These are phyloP conservation scores for Enteromius viviparus DNA, from an alignment of 2,797 vertebrate species.

Conservation along the genomic window DNA sequence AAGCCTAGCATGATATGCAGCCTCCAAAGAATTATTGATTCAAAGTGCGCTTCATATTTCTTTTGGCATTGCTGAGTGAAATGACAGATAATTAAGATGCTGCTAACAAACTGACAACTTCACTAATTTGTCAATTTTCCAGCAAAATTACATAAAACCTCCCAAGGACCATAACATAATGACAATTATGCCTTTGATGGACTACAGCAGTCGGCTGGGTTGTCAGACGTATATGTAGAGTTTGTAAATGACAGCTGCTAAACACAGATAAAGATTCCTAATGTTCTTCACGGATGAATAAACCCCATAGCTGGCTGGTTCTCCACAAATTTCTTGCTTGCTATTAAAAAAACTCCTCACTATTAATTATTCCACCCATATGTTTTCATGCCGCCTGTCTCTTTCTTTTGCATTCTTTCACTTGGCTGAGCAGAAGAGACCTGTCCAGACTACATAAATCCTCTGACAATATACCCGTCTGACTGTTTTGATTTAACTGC, in stretches of 20 bases:
- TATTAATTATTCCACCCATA: constrained; percentile 46
- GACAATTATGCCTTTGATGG: constrained; percentile 37
- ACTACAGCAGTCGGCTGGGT: constrained; percentile 25
- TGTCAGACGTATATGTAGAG: constrained; percentile 32
- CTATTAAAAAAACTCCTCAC: not conserved
- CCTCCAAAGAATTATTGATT: constrained; percentile 26
- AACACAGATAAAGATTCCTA: constrained; percentile 43
- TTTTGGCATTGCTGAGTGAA: constrained; percentile 13
- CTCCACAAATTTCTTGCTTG: constrained; percentile 12
- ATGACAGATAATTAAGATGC: constrained; percentile 39
- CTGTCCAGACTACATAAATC: constrained; percentile 46
- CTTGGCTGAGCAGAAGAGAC: constrained; percentile 42
- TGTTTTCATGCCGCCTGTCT: constrained; percentile 30
- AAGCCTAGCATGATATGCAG: constrained; percentile 2
- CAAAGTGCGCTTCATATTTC: not conserved
- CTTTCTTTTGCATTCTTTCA: constrained; percentile 24
- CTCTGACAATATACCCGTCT: constrained; percentile 42
- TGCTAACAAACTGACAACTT: constrained; percentile 38
- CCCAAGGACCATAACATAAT: constrained; percentile 16
- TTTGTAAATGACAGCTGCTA: constrained; percentile 46
- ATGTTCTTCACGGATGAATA: constrained; percentile 33
- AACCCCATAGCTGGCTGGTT: constrained; percentile 30
- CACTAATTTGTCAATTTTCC: constrained; percentile 38
- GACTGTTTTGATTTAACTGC: constrained; percentile 50
- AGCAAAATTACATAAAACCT: constrained; percentile 36